Base-by-base conservation (phyloP, 2,113 vertebrate genomes). In the Hylia prasina region DNA sequence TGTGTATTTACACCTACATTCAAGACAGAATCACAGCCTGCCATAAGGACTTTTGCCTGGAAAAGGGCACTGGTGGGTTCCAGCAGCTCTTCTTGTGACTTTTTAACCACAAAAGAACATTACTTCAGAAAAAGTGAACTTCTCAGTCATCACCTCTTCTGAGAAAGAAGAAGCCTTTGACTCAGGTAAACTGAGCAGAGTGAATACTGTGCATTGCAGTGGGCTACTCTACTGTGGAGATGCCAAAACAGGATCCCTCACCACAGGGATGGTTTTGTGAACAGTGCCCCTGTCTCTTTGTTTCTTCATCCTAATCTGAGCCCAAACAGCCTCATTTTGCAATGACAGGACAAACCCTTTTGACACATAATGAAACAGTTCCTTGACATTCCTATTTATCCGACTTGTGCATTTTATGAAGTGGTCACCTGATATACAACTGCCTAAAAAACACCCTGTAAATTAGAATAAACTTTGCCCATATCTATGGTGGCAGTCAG, bases 221-320 rank as follows among this genome's bases (percentile, higher is more conserved):
- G 22, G 23, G 39, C 14, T 76, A 0, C 27, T 12, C 72, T 72
- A 6, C 39, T 1, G 0, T 42, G 35, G 27, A n/a, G 21, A 27
- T 58, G 35, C 5, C 40, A 56, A 56, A 85, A 56, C 4, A 64
- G 8, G 27, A 51, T 37, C 11, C 37, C 30, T 39, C n/a, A 27
- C 21, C 2, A 0, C 0, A 0, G 12, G 20, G 3, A 30, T 12
- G 31, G 25, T 22, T 88, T 61, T 68, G 11, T 40, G 45, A 72
- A 35, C 3, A 56, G 24, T 27, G 35, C 13, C 17, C 1, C 0
- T 22, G 13, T 61, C 13, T 68, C 57, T n/a, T 37, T 85, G 15
- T 51, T 88, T 79, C 48, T 77, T 22, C n/a, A 37, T 37, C 22
- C 19, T 19, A 44, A 14, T 47, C 19, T 68, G 28, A 90, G 28